phyloP scores from a whole-genome alignment of 2,113 vertebrate genomes.

The Ictalurus furcatus region DNA sequence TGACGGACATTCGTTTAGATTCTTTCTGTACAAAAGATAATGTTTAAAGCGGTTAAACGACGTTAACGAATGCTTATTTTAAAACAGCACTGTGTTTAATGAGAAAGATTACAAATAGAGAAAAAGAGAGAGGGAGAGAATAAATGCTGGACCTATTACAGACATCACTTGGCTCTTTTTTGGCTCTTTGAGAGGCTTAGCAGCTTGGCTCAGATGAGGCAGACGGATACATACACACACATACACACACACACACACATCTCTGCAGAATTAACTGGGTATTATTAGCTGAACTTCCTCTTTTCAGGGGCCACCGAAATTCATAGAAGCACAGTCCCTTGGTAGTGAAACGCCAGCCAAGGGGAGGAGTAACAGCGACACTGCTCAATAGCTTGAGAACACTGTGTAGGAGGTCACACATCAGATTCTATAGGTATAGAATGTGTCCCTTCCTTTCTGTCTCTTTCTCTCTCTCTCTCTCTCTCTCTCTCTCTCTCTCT shows the following conservation, averaged over 20 bases:
- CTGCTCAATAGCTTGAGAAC: constrained; percentile 56
- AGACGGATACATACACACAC: constrained; percentile 17
- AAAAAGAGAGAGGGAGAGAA: background rate
- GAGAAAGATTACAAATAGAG: constrained; percentile 11
- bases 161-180: constrained; percentile 28
- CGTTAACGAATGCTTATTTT: background rate
- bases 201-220: constrained; percentile 36
- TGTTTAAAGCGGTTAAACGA: background rate
- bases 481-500: background rate
- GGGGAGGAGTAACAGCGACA: constrained; percentile 54
- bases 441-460: background rate
- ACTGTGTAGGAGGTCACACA: constrained; percentile 36
- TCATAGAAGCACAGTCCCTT: constrained; percentile 68
- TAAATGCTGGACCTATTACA: constrained; percentile 15
- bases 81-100: background rate
- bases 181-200: constrained; percentile 34
- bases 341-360: constrained; percentile 56
- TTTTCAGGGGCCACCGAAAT: constrained; percentile 65
- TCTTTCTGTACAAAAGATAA: background rate
- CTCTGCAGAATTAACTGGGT: constrained; percentile 40
- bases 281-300: constrained; percentile 65
- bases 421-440: constrained; percentile 23
- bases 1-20: background rate
- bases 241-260: constrained; percentile 26
- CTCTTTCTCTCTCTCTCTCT: background rate